Percentiles rank a stretch among this genome's conserved stretches.
Conservation (phyloP, 2,797 vertebrate species). For the Syngnathus rostellatus region DNA sequence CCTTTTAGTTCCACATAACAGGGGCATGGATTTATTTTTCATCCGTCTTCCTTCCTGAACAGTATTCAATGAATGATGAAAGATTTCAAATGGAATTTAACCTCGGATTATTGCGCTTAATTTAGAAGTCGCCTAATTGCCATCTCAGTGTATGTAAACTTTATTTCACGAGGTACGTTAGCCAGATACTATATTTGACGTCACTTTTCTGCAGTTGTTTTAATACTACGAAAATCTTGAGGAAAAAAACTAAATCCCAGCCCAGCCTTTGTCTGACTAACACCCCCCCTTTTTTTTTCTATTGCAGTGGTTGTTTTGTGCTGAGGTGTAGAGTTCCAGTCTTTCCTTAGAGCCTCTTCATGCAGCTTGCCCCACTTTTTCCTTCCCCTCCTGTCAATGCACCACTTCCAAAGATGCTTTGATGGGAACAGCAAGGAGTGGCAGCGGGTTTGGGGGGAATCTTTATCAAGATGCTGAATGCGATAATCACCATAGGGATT, state of each 20-base stretch:
- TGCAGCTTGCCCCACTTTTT: conserved; percentile 40
- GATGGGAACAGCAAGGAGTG: conserved; percentile 6
- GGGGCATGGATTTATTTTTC: too few relatives aligned
- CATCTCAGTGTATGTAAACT: background rate
- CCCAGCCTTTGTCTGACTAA: background rate
- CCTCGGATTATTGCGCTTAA: background rate
- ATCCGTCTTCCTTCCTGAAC: background rate
- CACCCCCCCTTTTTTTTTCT: background rate
- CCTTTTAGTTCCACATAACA: background rate
- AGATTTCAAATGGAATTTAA: background rate
- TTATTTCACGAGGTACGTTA: background rate
- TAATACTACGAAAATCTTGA: background rate
- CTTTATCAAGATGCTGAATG: conserved; percentile 8
- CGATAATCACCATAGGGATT: background rate
- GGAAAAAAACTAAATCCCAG: background rate
- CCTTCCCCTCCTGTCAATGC: conserved; percentile 19
- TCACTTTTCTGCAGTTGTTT: background rate
- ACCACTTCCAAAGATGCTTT: conserved; percentile 13
- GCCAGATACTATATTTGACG: background rate
- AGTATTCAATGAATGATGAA: background rate
- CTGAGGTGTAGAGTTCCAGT: conserved; percentile 29
- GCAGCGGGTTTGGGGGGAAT: conserved; percentile 15
- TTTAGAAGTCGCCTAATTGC: background rate
- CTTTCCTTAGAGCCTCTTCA: conserved; percentile 26
- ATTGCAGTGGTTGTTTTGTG: conserved; percentile 27